Evolutionary conservation across 2,888 invertebrate genomes (phyloP), one percentile per base, ranked within the genome.

Genomic region (Zele albiditarsus): DNA sequence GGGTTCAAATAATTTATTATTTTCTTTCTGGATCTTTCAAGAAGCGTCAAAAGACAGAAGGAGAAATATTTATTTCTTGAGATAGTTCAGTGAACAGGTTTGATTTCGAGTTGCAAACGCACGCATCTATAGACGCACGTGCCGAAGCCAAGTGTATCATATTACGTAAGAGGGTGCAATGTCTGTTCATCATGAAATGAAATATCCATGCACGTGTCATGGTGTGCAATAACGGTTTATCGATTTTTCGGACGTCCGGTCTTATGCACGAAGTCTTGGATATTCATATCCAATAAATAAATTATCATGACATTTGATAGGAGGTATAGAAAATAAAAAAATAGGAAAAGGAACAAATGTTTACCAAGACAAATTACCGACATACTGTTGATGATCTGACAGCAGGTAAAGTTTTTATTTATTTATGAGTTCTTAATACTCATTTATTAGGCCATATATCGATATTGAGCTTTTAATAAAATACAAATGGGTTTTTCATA

Each of bases 141-240:
- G 79, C 80, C 75, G 79, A 79, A 82, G 78, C 80, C 83, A 81
- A 83, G 82, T 86, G 81, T 85, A 85, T 86, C 86, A 73, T 74
- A 81, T 86, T 86, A 80, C 86, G 75, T 33, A 62, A 72, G 80
- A 78, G 63, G 63, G 33, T 63, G 63, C 63, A 49, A 38, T 31
- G 69, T 25, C 49, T 69, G 27, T 27, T 46, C 31, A 25, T 53
- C 68, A 28, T 69, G 67, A 57, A 38, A 38, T 28, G 38, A 23
- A 65, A 27, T 38, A 25, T 65, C 14, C 25, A 65, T 23, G 23
- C 65, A 38, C 25, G 53, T 46, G 20, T 82, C 80, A 81, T 76
- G 80, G 81, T 81, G 80, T 42, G 66, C 73, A 77, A 80, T 42
- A 81, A 79, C 72, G 79, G 77, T 80, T 80, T 83, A 83, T 79